A percentile compares a stretch with the other conserved stretches of the same genome.
These are phyloP conservation scores for Drosophila tsacasi DNA, from an alignment of 1,140 invertebrate genomes.

Conservation along the genomic window DNA sequence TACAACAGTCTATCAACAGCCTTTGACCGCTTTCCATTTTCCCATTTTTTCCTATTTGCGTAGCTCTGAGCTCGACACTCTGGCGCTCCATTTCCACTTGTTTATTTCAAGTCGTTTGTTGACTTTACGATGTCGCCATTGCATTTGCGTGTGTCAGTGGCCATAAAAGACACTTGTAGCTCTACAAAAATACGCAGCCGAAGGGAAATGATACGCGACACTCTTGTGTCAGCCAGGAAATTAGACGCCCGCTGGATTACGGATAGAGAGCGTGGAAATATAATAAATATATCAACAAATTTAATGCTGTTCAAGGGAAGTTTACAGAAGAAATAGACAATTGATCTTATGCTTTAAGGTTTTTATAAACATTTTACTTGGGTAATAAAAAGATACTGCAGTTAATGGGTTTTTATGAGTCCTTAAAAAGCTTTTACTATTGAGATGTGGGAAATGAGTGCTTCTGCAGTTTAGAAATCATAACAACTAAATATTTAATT, in stretches of 20 bases:
- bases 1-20: slow-evolving; percentile 19
- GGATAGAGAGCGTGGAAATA: neutral
- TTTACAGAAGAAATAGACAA: neutral
- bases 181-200: slow-evolving; percentile 7
- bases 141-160: slow-evolving; percentile 26
- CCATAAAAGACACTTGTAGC: slow-evolving; percentile 54
- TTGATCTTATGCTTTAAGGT: no score
- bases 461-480: neutral
- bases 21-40: slow-evolving; percentile 23
- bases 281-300: neutral
- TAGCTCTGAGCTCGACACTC: slow-evolving; percentile 24
- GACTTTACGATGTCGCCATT: slow-evolving; percentile 47
- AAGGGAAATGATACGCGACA: neutral
- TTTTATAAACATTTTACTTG: neutral
- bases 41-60: slow-evolving; percentile 13
- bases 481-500: no score
- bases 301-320: neutral
- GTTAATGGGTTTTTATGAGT: neutral
- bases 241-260: slow-evolving; percentile 17
- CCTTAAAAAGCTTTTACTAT: neutral
- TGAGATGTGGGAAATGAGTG: neutral
- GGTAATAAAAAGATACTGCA: neutral
- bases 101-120: slow-evolving; percentile 42
- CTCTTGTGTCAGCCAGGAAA: slow-evolving; percentile 18
- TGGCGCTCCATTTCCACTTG: slow-evolving; percentile 31